phyloP scores from a whole-genome alignment of 1,140 invertebrate genomes.

The Atta cephalotes region DNA sequence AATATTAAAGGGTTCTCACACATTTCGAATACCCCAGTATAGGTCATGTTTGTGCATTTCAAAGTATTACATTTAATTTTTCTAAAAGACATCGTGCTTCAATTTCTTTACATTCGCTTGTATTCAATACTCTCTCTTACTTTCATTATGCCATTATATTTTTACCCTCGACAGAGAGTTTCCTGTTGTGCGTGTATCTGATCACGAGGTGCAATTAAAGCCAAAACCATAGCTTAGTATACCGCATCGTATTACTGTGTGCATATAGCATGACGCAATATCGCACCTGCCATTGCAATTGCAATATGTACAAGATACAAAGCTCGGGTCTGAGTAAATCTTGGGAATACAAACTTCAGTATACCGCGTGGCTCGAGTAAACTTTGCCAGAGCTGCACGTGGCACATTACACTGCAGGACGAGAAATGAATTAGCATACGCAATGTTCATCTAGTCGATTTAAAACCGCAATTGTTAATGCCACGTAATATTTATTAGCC shows the following conservation, averaged over 20 bases:
- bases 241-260: slow-evolving; percentile 46
- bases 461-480: slow-evolving; percentile 39
- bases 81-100: not conserved
- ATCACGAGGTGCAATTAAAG: slow-evolving; percentile 66
- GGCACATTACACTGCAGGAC: not conserved
- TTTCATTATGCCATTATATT: not conserved
- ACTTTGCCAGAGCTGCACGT: slow-evolving; percentile 50
- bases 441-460: slow-evolving; percentile 19
- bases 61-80: not conserved
- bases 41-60: not conserved
- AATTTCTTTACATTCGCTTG: not conserved
- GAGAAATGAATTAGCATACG: slow-evolving; percentile 44
- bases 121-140: not conserved
- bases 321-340: slow-evolving; percentile 68
- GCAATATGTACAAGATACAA: slow-evolving; percentile 67
- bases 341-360: slow-evolving; percentile 64
- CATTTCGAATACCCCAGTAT: too few species aligned
- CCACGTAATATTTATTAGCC: slow-evolving; percentile 33
- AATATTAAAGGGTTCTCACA: too few species aligned
- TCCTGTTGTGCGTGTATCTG: slow-evolving; percentile 17
- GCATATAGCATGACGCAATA: slow-evolving; percentile 65
- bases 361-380: slow-evolving; percentile 49
- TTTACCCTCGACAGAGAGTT: not conserved
- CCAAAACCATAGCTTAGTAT: slow-evolving; percentile 52
- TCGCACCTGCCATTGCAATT: slow-evolving; percentile 67